Evolutionary conservation across 2,888 invertebrate species (phyloP), one percentile per base, ranked within the genome.

Genomic region (Cerceris rybyensis): DNA sequence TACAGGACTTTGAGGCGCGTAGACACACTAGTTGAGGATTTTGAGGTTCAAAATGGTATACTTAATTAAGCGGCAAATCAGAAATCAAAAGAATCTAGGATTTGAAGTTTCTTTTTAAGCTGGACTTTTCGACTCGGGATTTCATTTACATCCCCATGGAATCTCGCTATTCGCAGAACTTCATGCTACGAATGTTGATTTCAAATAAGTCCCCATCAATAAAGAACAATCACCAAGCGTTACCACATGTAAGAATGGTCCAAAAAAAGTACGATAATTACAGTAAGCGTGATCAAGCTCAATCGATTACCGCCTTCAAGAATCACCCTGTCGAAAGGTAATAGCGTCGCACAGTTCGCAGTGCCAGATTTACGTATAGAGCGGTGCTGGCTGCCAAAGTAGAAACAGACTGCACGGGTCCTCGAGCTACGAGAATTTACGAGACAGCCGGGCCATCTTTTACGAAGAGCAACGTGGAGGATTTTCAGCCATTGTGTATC

Each of bases 391-490:
- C 81, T 83, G 86, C 81, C 86, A 82, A 87, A 87, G 86, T 86
- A 81, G 87, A 81, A 85, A 85, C 85, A 80, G 86, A 83, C 84
- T 72, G 83, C 79, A 81, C 82, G 83, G 83, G 85, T 88, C 87
- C 81, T 86, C 82, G 80, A 85, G 81, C 80, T 78, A 79, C 80
- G 78, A 85, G 80, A 88, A 89, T 89, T 89, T 89, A 89, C 87
- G 89, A 88, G 88, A 89, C 86, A 87, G 80, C 85, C 82, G 70
- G 84, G 87, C 89, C 88, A 89, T 89, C 88, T 89, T 89, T 89
- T 87, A 89, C 86, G 84, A 74, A 80, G 83, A 83, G 86, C 86
- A 86, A 86, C 82, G 75, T 68, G 69, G 73, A 84, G 87, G 83
- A 88, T 88, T 87, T 88, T 88, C 83, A 83, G 85, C 87, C 86